A percentile compares a stretch with the other conserved stretches of the same genome.
Conservation (phyloP, 2,797 vertebrate genomes). For the Delichon dasypus region DNA sequence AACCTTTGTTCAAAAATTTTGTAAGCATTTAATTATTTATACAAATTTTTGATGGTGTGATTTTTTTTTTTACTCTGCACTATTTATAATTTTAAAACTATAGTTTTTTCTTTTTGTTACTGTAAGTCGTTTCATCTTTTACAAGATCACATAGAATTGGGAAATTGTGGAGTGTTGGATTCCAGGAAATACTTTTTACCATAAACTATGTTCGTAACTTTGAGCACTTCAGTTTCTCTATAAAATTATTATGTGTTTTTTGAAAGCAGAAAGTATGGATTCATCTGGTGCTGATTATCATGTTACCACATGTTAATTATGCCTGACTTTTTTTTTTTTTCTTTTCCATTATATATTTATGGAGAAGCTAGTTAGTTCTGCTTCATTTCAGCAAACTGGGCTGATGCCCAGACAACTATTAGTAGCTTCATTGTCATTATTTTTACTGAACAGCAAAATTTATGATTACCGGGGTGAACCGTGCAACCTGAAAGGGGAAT, state of each 20-base stretch:
- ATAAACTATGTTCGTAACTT: not conserved
- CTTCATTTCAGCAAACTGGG: not conserved
- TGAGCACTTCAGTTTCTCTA: not conserved
- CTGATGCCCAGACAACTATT: not conserved
- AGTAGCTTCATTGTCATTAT: not conserved
- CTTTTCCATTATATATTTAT: not conserved
- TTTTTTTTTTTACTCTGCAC: not conserved
- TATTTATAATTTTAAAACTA: not conserved
- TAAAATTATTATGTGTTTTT: not conserved
- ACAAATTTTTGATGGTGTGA: not conserved
- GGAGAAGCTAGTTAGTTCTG: not conserved
- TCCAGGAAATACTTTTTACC: not conserved
- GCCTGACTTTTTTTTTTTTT: not conserved
- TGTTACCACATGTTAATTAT: not conserved
- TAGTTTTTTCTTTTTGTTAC: not conserved
- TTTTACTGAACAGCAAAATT: not conserved
- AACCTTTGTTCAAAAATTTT: not conserved
- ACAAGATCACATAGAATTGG: not conserved
- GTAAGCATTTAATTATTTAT: not conserved
- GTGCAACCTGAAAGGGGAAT: not conserved
- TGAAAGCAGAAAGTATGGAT: not conserved
- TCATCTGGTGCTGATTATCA: slow-evolving; percentile 1
- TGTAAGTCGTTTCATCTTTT: not conserved
- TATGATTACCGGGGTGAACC: not conserved
- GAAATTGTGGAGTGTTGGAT: not conserved